Evolutionary conservation across 2,888 invertebrate genomes (phyloP).

Genomic region (Caenorhabditis sp.): DNA sequence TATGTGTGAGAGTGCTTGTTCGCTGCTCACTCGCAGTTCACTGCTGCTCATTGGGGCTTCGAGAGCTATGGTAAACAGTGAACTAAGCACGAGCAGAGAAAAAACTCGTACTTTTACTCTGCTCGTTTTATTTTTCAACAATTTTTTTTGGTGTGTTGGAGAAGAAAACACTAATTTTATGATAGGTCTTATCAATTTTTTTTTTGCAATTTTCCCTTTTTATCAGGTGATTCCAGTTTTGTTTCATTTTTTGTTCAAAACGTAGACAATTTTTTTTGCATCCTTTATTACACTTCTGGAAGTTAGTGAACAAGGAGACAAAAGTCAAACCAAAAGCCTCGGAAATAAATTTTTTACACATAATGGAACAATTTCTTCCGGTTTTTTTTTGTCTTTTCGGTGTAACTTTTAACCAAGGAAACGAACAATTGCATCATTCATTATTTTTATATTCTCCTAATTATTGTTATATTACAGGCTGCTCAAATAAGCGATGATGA

Average conservation of each 20-base stretch:
- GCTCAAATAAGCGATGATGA: slow-evolving; percentile 33
- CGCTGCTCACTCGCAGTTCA: no score
- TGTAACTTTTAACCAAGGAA: neutral
- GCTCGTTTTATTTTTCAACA: neutral
- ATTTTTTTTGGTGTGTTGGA: neutral
- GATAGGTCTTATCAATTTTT: neutral
- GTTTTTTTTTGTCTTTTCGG: neutral
- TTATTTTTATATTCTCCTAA: neutral
- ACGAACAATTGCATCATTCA: neutral
- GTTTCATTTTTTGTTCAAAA: neutral
- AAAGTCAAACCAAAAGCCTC: neutral
- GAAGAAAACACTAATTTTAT: neutral
- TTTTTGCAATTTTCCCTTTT: neutral
- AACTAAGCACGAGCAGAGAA: neutral
- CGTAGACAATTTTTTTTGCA: neutral
- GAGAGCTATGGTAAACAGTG: neutral
- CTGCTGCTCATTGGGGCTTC: neutral
- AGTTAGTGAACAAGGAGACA: neutral
- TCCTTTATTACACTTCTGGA: neutral
- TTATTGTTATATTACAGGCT: slow-evolving; percentile 10
- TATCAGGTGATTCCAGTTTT: slow-evolving; percentile 1
- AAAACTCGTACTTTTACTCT: neutral
- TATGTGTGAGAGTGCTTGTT: no score
- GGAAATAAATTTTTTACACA: neutral
- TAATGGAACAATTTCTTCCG: slow-evolving; percentile 2